These are phyloP conservation scores for Megalopta genalis DNA, from an alignment of 1,140 invertebrate genomes.

Conservation along the genomic window DNA sequence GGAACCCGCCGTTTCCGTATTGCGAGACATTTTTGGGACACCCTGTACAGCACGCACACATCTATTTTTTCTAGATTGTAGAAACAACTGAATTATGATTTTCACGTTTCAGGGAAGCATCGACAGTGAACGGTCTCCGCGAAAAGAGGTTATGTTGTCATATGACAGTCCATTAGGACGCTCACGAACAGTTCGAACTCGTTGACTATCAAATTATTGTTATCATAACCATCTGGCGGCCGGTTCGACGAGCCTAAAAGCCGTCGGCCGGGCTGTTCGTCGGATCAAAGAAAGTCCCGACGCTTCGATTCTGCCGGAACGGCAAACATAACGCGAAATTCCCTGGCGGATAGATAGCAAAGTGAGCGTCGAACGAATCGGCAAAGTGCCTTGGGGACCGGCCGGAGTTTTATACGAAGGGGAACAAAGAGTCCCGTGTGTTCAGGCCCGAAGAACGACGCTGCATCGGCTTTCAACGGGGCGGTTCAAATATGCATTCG, in stretches of 20 bases:
- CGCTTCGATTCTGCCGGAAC: conserved; percentile 36
- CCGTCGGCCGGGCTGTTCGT: conserved; percentile 9
- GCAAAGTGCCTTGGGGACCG: conserved; percentile 38
- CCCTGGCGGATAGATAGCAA: conserved; percentile 51
- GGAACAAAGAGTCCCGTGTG: conserved; percentile 34
- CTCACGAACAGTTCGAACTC: no score
- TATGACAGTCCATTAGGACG: no score
- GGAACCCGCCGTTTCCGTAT: no score
- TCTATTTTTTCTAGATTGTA: no score
- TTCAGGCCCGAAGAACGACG: not conserved
- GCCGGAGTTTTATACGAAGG: conserved; percentile 40
- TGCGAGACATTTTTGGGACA: no score
- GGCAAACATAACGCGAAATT: conserved; percentile 42
- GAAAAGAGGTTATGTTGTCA: no score
- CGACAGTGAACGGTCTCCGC: no score
- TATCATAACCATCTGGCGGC: conserved; percentile 59
- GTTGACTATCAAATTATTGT: conserved; percentile 52
- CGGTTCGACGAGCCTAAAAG: conserved; percentile 56
- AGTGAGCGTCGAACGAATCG: conserved; percentile 35
- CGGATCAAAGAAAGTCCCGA: conserved; percentile 59
- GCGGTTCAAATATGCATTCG: conserved; percentile 32
- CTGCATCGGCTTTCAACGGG: conserved; percentile 20
- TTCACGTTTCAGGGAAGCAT: no score
- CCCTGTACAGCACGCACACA: no score
- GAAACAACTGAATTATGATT: no score